Evolutionary conservation across 2,113 vertebrate species (phyloP).

Genomic region (Prietella phreatophila): DNA sequence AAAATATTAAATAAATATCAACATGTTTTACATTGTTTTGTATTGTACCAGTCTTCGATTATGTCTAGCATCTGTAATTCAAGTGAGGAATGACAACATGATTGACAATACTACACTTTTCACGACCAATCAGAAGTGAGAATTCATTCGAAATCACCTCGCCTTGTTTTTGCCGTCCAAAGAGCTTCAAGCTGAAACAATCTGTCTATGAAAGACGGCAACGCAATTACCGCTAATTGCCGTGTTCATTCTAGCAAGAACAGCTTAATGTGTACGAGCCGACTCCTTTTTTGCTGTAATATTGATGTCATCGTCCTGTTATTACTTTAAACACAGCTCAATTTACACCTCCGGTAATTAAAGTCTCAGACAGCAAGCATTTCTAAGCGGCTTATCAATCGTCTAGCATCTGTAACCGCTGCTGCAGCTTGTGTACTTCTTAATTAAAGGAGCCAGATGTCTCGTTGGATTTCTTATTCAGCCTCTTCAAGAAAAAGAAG

Average conservation of each 20-base stretch:
- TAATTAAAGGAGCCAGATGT: slow-evolving; percentile 50
- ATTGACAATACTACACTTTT: background rate
- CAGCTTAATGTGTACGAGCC: slow-evolving; percentile 39
- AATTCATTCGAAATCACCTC: background rate
- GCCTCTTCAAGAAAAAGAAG: background rate
- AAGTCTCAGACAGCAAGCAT: slow-evolving; percentile 35
- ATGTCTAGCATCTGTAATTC: background rate
- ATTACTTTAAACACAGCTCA: slow-evolving; percentile 49
- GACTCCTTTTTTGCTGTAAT: slow-evolving; percentile 42
- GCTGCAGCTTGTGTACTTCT: slow-evolving; percentile 23
- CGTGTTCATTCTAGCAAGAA: slow-evolving; percentile 12
- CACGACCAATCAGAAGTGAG: background rate
- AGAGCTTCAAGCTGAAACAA: slow-evolving; percentile 9
- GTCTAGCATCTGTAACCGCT: slow-evolving; percentile 38
- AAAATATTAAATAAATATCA: background rate
- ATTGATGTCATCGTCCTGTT: slow-evolving; percentile 44
- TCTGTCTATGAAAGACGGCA: slow-evolving; percentile 29
- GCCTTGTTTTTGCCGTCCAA: background rate
- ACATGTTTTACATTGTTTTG: background rate
- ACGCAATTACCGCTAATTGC: slow-evolving; percentile 39
- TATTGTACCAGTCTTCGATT: background rate
- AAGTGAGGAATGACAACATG: background rate
- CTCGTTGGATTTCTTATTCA: slow-evolving; percentile 36
- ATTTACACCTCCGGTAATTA: slow-evolving; percentile 53
- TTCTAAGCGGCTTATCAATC: slow-evolving; percentile 32